Base-by-base conservation (phyloP, 2,888 invertebrate species). In the Ophion slaviceki region DNA sequence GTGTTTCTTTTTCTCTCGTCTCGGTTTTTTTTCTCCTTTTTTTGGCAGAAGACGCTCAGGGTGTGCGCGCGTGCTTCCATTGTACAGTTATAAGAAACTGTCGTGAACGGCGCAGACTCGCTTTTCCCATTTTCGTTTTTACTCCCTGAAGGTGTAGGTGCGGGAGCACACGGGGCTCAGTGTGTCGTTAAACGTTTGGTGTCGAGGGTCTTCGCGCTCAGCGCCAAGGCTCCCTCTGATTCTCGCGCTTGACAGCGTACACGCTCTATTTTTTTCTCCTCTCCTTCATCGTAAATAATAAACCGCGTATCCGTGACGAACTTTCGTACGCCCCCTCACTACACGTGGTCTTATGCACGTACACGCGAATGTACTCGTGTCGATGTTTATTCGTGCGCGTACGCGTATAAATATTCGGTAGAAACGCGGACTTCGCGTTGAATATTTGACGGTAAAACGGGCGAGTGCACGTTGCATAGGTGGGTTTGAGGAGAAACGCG, bases 171-270 rank as follows among this genome's bases (percentile, higher is more conserved):
- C 82, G 81, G 53, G 62, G 83, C 84, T 92, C 92, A 93, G 93
- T 93, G 87, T 90, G 92, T 92, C 91, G 91, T 90, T 90, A 89
- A 91, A 89, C 92, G 91, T 67, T 91, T 90, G 89, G 88, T 90
- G 91, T 91, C 85, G 82, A 82, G 87, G 83, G 87, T 76, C n/a
- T 64, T 61, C 71, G 57, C 70, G 70, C 61, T 32, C 10, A 45
- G 59, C 68, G 74, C 68, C 75, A 53, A 71, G 40, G 64, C 67
- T 57, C 45, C 72, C 45, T 68, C 20, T 66, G 59, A 11, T n/a
- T 67, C 59, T 24, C 40, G 45, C 45, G 20, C 17, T 68, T 47
- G 77, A 72, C 82, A 78, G 61, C 77, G n/a, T 7, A 28, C 32
- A 17, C 77, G 40, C 17, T 36, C 17, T 47, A 78, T 78, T 24